Base-by-base conservation (phyloP, 2,888 invertebrate genomes). In the Meghimatium bilineatum region DNA sequence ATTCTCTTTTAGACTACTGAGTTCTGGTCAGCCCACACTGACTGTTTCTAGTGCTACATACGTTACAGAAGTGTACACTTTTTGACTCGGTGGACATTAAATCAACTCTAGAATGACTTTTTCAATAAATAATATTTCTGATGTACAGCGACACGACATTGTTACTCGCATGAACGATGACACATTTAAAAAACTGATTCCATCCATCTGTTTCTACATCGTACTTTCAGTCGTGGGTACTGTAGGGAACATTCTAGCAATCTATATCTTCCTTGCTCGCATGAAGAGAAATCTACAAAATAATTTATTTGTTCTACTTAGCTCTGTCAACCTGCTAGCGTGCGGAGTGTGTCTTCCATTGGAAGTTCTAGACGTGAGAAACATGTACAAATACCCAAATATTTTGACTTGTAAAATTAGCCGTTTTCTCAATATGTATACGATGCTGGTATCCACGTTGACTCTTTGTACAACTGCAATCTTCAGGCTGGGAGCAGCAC, bases 271-370 rank as follows among this genome's bases (percentile, higher is more conserved):
- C 76, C 8, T 49, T 32, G 14, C 67, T 38, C 75, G 67, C 14
- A 82, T 82, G 82, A 44, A 14, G 23, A 38, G 36, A 20, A 76
- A 75, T 32, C 44, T 76, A 38, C 76, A 76, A 69, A 82, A 82
- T 52, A 44, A 76, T 38, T 52, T 82, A 0, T 82, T 82, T 52
- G 67, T 82, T 36, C 36, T 76, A 6, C 66, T 82, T 26, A 44
- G 82, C 76, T 34, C 36, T 2, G 52, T 52, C 49, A 75, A 75
- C 49, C 26, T 82, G 23, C 32, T 82, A 63, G 74, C 82, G 1
- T 82, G 82, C 38, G 82, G 67, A 3, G 52, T 82, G 32, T 82
- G 82, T 38, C 34, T 82, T 0, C 75, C 82, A 3, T 23, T 56
- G 23, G 76, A 82, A 1, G 52, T 82, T 32, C 12, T 76, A 29